Base-by-base conservation (phyloP, 2,797 vertebrate genomes). In the Parauchenoglanis ngamensis region DNA sequence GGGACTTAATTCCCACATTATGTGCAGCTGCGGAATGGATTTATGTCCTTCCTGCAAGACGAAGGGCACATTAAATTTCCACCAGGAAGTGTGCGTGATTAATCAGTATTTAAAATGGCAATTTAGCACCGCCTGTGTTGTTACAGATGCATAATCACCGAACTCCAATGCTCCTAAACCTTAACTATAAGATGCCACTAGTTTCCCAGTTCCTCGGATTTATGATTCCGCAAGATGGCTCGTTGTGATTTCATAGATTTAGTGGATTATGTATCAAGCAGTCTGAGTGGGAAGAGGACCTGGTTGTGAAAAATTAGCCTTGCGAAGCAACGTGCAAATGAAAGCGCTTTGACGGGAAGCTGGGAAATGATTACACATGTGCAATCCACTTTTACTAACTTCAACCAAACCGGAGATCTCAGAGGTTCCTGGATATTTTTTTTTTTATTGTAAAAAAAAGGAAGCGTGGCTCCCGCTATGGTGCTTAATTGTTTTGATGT, bases 1-100 rank as follows among this genome's bases (percentile, higher is more conserved):
- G 91, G 78, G 25, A 78, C 94, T 94, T 93, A 95, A 92, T 93
- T 90, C 91, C 92, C 89, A 89, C 89, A 92, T 93, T 92, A 93
- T 85, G 87, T 89, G 87, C 87, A 85, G 90, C 85, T 86, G 87
- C 88, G 40, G 83, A 91, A 91, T 88, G 89, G 88, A 93, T 92
- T 93, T 89, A 92, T 67, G 88, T 92, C 93, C 90, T 92, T 92
- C 70, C 70, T 85, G 76, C 87, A 88, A 85, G 85, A 91, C 89
- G 89, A 92, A 94, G 92, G 93, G 89, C 90, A 87, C 89, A 90
- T 93, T 92, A 88, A 92, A 93, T 92, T 91, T 90, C 87, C 67
- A 78, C 75, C 88, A 86, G 73, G 84, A 91, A 89, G 86, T 78
- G 80, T 59, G 75, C 57, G 75, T 81, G 86, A 92, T 93, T 92